These are phyloP conservation scores for Plusia festucae DNA, from an alignment of 2,888 invertebrate species.

Conservation along the genomic window DNA sequence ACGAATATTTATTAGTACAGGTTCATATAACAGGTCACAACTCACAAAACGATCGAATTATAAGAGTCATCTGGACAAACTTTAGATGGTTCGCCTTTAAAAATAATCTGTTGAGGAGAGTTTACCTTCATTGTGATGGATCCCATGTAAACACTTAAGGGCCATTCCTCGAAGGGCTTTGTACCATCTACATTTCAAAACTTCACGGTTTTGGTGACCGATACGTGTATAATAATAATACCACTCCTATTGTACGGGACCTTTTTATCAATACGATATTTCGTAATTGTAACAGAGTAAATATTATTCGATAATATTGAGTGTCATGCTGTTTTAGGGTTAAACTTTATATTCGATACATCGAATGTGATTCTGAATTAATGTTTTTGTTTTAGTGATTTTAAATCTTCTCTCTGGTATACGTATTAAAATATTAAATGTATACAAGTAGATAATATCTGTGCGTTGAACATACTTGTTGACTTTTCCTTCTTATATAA, in stretches of 20 bases:
- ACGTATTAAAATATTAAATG: no score
- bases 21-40: constrained; percentile 61
- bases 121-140: constrained; percentile 82
- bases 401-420: no score
- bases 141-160: constrained; percentile 82
- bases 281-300: constrained; percentile 16
- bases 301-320: constrained; percentile 10
- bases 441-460: no score
- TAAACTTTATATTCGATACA: neutral
- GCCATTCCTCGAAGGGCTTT: constrained; percentile 82
- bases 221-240: constrained; percentile 65
- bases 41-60: constrained; percentile 64
- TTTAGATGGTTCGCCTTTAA: constrained; percentile 72
- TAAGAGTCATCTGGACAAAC: constrained; percentile 82
- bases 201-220: constrained; percentile 76
- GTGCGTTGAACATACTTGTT: no score
- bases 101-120: constrained; percentile 83
- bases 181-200: constrained; percentile 80
- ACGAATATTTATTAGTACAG: constrained; percentile 49
- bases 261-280: constrained; percentile 33
- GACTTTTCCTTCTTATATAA: no score
- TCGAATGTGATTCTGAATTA: neutral
- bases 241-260: constrained; percentile 33
- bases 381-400: neutral
- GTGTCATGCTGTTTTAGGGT: constrained; percentile 1